Percentiles rank a stretch among this genome's conserved stretches.
Evolutionary conservation across 1,140 invertebrate genomes (phyloP).

Genomic region (Telenomus remus): DNA sequence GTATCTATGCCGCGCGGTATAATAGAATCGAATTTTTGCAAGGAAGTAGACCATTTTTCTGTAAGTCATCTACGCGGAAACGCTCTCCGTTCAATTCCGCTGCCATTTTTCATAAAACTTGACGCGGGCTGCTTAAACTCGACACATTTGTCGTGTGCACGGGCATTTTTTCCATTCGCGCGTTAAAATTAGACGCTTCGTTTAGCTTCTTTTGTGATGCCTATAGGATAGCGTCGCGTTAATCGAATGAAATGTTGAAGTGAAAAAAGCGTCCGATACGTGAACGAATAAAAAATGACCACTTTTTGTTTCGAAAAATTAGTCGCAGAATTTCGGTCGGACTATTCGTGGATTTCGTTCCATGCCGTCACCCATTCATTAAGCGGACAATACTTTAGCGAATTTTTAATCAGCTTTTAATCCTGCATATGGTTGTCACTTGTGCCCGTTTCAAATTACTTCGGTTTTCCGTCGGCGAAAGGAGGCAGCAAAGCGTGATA

Average conservation of each 20-base stretch:
- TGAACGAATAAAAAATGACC: too few species aligned
- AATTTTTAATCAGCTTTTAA: conserved; percentile 3
- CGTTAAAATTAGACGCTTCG: conserved; percentile 41
- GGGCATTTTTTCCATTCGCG: conserved; percentile 19
- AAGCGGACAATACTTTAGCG: neutral
- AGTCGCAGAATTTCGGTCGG: neutral
- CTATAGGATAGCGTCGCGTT: conserved; percentile 14
- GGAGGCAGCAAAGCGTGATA: neutral
- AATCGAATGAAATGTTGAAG: conserved; percentile 16
- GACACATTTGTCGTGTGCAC: conserved; percentile 42
- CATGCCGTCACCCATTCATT: neutral
- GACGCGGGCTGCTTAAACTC: conserved; percentile 39
- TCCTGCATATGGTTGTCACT: conserved; percentile 6
- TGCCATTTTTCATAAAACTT: conserved; percentile 36
- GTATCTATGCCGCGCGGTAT: conserved; percentile 24
- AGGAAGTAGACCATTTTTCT: conserved; percentile 45
- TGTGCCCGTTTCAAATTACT: neutral
- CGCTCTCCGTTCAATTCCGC: conserved; percentile 42
- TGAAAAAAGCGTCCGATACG: conserved; percentile 9
- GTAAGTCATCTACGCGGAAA: conserved; percentile 50
- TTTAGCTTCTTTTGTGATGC: conserved; percentile 29
- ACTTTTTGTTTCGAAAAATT: conserved; percentile 1
- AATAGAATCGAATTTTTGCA: conserved; percentile 44
- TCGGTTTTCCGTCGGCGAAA: neutral
- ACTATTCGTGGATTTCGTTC: conserved; percentile 7